Conservation (phyloP, 2,797 vertebrate species). For the Pygocentrus nattereri region DNA sequence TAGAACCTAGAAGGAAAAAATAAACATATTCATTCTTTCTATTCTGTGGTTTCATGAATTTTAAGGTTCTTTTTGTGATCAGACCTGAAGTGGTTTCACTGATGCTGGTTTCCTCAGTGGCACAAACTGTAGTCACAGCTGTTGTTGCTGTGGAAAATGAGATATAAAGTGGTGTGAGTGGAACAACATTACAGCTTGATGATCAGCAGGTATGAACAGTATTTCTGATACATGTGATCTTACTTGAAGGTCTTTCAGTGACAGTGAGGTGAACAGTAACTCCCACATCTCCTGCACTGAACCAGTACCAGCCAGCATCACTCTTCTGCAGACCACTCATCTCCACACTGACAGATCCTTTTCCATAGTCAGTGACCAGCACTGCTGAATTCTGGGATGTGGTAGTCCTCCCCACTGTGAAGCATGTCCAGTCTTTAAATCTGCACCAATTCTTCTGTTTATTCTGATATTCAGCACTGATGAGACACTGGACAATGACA, state of each 20-base stretch:
- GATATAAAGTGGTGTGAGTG: background rate
- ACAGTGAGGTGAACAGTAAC: constrained; percentile 3
- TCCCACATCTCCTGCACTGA: background rate
- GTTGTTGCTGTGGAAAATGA: background rate
- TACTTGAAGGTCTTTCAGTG: background rate
- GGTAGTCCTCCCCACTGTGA: too few relatives aligned
- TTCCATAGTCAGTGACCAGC: background rate
- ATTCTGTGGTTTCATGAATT: background rate
- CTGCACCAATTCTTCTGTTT: background rate
- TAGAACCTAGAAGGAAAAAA: too few relatives aligned
- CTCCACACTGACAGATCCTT: background rate
- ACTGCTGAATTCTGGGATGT: background rate
- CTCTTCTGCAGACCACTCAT: constrained; percentile 15
- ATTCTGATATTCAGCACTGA: background rate
- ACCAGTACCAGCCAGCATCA: constrained; percentile 6
- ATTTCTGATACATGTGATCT: background rate
- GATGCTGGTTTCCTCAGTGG: background rate
- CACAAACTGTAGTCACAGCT: too few relatives aligned
- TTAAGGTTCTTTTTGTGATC: background rate
- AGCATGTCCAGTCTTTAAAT: background rate
- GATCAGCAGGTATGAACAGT: background rate
- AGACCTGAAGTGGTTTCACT: background rate
- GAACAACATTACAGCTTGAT: background rate
- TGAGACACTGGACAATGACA: background rate
- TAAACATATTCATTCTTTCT: background rate